Evolutionary conservation across 2,797 vertebrate species (phyloP).

Genomic region (Cheirogaleus major): DNA sequence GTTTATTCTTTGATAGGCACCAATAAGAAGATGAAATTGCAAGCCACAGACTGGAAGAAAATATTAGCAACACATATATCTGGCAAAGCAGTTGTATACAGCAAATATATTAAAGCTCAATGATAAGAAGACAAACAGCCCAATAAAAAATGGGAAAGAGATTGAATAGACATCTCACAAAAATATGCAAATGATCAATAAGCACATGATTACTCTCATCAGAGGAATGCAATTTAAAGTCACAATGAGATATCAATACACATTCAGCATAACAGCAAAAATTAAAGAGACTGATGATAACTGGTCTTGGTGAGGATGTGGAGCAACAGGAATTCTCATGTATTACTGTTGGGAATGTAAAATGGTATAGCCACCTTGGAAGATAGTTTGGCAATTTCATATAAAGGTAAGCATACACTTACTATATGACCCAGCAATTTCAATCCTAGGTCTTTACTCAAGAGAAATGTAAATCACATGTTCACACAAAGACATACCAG

Average conservation of each 20-base stretch:
- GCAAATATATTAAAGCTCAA: constrained; percentile 7
- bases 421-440: background rate
- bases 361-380: background rate
- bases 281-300: background rate
- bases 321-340: background rate
- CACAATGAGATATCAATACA: background rate
- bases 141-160: background rate
- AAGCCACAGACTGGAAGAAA: constrained; percentile 1
- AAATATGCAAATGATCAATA: constrained; percentile 35
- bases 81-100: background rate
- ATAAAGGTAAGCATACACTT: background rate
- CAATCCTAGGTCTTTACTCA: constrained; percentile 24
- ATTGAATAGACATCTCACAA: background rate
- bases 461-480: constrained; percentile 15
- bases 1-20: background rate
- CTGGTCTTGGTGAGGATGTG: background rate
- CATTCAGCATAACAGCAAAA: background rate
- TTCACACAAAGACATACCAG: background rate
- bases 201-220: background rate
- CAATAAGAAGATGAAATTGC: constrained; percentile 4
- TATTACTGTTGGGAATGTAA: background rate
- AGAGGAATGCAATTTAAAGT: constrained; percentile 23
- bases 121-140: background rate
- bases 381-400: constrained; percentile 25
- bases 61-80: background rate